Percentiles rank a stretch among this genome's conserved stretches.
Evolutionary conservation across 1,140 invertebrate genomes (phyloP).

Genomic region (Drosophila pseudoananassae): DNA sequence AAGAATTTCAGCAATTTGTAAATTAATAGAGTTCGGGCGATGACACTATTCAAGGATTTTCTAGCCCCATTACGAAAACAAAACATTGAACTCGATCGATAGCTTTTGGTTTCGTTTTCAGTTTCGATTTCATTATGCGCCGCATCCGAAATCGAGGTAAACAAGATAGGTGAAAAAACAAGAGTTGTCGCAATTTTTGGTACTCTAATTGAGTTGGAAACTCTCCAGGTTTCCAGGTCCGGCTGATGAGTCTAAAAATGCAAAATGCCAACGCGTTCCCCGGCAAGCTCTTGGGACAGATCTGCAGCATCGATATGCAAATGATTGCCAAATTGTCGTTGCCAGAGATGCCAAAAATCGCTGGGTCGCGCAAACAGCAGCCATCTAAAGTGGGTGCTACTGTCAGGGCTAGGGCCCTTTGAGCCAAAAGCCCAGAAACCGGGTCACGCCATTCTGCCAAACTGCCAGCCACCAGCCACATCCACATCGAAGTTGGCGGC

Average conservation of each 20-base stretch:
- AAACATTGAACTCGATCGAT: constrained; percentile 74
- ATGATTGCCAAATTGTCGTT: constrained; percentile 74
- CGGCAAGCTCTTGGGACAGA: constrained; percentile 34
- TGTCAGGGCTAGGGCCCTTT: constrained; percentile 35
- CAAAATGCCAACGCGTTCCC: constrained; percentile 73
- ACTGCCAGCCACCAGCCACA: constrained; percentile 16
- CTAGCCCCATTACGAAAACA: constrained; percentile 66
- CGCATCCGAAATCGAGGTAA: constrained; percentile 40
- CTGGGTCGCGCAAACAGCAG: background rate
- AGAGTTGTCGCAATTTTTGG: constrained; percentile 15
- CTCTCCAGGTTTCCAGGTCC: background rate
- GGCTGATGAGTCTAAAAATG: constrained; percentile 20
- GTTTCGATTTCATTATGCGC: constrained; percentile 60
- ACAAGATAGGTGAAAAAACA: constrained; percentile 40
- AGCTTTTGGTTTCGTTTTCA: constrained; percentile 15
- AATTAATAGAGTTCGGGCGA: constrained; percentile 49
- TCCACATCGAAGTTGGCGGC: constrained; percentile 47
- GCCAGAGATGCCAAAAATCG: constrained; percentile 25
- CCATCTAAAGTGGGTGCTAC: constrained; percentile 30
- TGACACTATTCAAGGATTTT: constrained; percentile 78
- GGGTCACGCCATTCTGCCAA: constrained; percentile 32
- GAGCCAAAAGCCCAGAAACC: constrained; percentile 40
- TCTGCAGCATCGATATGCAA: constrained; percentile 70
- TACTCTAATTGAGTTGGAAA: constrained; percentile 61
- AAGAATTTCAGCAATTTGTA: constrained; percentile 79